Evolutionary conservation across 2,797 vertebrate genomes (phyloP).

Genomic region (Mus minutoides): DNA sequence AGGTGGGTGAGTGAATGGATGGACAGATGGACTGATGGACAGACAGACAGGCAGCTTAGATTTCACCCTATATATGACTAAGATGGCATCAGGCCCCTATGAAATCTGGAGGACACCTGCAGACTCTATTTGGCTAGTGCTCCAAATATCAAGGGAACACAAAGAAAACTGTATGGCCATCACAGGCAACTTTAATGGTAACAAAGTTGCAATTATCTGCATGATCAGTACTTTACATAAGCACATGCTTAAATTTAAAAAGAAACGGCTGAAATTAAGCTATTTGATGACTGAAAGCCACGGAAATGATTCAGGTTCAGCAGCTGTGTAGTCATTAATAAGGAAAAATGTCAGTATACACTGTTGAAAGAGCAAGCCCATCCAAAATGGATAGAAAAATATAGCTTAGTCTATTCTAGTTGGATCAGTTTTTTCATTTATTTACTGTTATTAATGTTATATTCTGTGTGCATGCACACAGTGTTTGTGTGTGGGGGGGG

Average conservation of each 20-base stretch:
- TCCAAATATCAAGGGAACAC: background rate
- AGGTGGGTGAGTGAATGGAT: rapidly evolving
- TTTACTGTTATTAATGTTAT: background rate
- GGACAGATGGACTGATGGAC: no score
- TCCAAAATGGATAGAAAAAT: background rate
- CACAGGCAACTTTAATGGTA: background rate
- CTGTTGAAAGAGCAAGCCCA: constrained; percentile 28
- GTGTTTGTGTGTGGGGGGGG: background rate
- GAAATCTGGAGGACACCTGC: background rate
- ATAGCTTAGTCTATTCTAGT: background rate
- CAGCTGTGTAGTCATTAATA: background rate
- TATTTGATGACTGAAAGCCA: background rate
- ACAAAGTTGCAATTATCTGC: background rate
- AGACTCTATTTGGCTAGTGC: background rate
- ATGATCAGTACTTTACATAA: background rate
- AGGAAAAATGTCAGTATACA: background rate
- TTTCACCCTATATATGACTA: background rate
- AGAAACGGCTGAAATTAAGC: constrained; percentile 32
- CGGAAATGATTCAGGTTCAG: background rate
- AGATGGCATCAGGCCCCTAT: background rate
- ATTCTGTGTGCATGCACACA: background rate
- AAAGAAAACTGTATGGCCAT: background rate
- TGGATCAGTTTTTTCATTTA: background rate
- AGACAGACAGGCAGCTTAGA: background rate
- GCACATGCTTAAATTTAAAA: background rate